These are phyloP conservation scores for Polypedilum pembai DNA, from an alignment of 1,140 invertebrate genomes.

Conservation along the genomic window DNA sequence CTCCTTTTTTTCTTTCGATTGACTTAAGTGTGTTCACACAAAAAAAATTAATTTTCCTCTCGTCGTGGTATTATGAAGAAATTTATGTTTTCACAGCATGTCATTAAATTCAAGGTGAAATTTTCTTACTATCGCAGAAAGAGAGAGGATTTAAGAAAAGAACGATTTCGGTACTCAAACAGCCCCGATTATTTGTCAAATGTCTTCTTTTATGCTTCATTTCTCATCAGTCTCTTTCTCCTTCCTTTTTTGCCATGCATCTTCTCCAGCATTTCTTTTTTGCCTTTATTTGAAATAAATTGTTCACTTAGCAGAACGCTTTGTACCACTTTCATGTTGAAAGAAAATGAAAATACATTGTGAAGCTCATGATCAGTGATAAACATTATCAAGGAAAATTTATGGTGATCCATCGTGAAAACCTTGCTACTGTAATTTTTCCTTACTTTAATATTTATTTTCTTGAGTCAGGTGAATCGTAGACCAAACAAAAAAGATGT, in stretches of 20 bases:
- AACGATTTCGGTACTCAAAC: not conserved
- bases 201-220: constrained; percentile 27
- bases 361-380: constrained; percentile 20
- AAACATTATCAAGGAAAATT: constrained; percentile 20
- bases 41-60: no score
- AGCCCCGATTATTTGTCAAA: constrained; percentile 12
- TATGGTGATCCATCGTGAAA: constrained; percentile 15
- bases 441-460: no score
- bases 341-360: not conserved
- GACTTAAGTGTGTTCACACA: no score
- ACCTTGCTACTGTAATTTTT: not conserved
- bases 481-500: no score
- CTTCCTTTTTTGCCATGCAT: not conserved
- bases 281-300: constrained; percentile 24
- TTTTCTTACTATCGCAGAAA: not conserved
- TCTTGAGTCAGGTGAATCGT: no score
- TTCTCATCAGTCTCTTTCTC: not conserved
- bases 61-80: no score
- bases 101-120: constrained; percentile 27
- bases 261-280: not conserved
- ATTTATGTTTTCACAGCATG: not conserved
- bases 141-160: not conserved
- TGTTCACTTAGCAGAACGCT: constrained; percentile 25
- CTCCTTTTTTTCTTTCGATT: no score
- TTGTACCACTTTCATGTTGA: not conserved